phyloP scores from a whole-genome alignment of 2,113 vertebrate species.

The Bubo bubo region DNA sequence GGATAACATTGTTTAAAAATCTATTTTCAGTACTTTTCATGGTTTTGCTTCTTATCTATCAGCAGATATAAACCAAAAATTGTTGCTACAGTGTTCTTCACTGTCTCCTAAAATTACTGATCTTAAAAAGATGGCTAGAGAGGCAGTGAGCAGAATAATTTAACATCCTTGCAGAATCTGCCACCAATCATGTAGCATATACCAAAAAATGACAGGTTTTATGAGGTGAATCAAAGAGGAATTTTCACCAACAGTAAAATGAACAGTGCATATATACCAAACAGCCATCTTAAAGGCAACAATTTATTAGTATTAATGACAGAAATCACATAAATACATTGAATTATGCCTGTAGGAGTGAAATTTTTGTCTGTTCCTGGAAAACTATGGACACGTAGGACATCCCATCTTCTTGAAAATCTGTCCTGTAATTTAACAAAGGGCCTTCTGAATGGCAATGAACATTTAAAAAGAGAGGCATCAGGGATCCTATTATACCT shows the following conservation, averaged over 20 bases:
- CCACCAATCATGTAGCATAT: not conserved
- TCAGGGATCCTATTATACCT: not conserved
- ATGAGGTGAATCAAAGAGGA: not conserved
- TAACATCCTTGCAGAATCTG: not conserved
- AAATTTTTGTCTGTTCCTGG: not conserved
- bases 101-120: not conserved
- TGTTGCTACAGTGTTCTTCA: not conserved
- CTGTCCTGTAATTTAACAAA: not conserved
- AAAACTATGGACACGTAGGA: not conserved
- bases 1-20: not conserved
- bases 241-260: not conserved
- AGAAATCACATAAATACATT: not conserved
- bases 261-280: not conserved
- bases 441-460: not conserved
- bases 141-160: not conserved
- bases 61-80: not conserved
- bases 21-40: not conserved
- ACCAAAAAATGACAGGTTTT: not conserved
- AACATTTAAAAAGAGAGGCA: not conserved
- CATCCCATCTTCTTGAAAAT: not conserved
- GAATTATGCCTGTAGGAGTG: not conserved
- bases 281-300: not conserved
- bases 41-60: not conserved
- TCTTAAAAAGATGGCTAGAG: not conserved
- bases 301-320: not conserved